Percentiles rank a stretch among this genome's conserved stretches.
Conservation (phyloP, 1,140 invertebrate genomes). For the Leptestheria dahalacensis region DNA sequence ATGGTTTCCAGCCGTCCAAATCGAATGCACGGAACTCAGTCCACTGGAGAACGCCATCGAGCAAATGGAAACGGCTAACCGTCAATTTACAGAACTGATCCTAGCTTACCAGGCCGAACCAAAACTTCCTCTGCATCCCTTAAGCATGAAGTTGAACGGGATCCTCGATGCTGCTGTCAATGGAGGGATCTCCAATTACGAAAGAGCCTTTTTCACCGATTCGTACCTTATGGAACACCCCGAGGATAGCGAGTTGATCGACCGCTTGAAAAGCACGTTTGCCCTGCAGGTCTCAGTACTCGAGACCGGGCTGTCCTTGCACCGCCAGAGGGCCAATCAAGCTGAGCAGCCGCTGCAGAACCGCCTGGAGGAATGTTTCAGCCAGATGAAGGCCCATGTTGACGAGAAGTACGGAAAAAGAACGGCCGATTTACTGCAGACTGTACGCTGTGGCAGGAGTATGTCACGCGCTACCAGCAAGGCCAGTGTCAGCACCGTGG, state of each 20-base stretch:
- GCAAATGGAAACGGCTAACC: slow-evolving; percentile 67
- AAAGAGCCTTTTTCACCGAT: slow-evolving; percentile 63
- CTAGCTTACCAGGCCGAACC: slow-evolving; percentile 47
- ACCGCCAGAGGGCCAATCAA: slow-evolving; percentile 45
- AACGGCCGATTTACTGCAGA: slow-evolving; percentile 29
- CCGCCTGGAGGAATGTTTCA: slow-evolving; percentile 58
- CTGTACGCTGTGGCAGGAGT: neutral
- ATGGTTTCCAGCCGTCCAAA: slow-evolving; percentile 64
- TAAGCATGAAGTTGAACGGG: slow-evolving; percentile 72
- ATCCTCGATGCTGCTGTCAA: slow-evolving; percentile 83
- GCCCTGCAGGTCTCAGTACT: slow-evolving; percentile 65
- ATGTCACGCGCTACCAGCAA: neutral
- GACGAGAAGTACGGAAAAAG: slow-evolving; percentile 60
- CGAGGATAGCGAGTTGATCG: slow-evolving; percentile 46
- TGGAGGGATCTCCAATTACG: slow-evolving; percentile 81
- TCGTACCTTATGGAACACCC: slow-evolving; percentile 53
- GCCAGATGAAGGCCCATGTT: slow-evolving; percentile 53
- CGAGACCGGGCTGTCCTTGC: slow-evolving; percentile 39
- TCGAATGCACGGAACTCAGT: slow-evolving; percentile 44
- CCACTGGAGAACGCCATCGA: slow-evolving; percentile 52
- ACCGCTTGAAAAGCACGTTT: slow-evolving; percentile 57
- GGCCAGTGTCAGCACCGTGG: slow-evolving; percentile 6
- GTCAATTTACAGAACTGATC: slow-evolving; percentile 49
- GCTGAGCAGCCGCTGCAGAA: slow-evolving; percentile 55
- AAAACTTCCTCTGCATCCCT: slow-evolving; percentile 50